Conservation (phyloP, 2,113 vertebrate species). For the Chauna torquata region DNA sequence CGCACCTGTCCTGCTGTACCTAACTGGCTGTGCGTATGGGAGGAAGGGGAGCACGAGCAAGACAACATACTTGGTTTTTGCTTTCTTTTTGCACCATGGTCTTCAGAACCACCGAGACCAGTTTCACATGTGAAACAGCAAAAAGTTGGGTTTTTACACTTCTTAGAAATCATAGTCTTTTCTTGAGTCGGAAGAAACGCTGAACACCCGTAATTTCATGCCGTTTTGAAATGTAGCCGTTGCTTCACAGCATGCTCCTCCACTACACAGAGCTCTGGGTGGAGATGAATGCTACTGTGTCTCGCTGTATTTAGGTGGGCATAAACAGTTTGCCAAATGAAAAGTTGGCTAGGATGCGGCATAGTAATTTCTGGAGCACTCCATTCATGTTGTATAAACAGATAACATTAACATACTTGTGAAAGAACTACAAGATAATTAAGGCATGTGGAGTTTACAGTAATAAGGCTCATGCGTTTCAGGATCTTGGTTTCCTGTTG, state of each 20-base stretch:
- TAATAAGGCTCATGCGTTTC: neutral
- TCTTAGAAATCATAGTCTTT: neutral
- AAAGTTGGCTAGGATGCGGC: slow-evolving; percentile 25
- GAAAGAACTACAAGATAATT: slow-evolving; percentile 44
- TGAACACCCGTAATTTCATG: neutral
- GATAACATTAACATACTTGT: slow-evolving; percentile 38
- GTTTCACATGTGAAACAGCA: neutral
- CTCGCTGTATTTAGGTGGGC: slow-evolving; percentile 21
- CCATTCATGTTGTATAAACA: slow-evolving; percentile 41
- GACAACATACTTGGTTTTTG: neutral
- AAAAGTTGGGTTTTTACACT: neutral
- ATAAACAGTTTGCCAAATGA: slow-evolving; percentile 1
- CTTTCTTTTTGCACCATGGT: neutral
- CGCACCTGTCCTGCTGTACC: rapidly evolving
- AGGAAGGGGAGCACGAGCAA: neutral
- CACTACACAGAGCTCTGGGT: neutral
- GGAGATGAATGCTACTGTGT: slow-evolving; percentile 18
- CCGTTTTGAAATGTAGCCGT: neutral
- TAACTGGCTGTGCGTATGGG: neutral
- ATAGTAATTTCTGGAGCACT: slow-evolving; percentile 37
- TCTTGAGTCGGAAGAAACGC: neutral
- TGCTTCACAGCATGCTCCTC: neutral
- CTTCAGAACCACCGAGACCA: neutral
- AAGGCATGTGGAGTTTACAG: neutral
- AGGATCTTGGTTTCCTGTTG: slow-evolving; percentile 48